Conservation (phyloP, 2,888 invertebrate genomes). For the Apotomis turbidana region DNA sequence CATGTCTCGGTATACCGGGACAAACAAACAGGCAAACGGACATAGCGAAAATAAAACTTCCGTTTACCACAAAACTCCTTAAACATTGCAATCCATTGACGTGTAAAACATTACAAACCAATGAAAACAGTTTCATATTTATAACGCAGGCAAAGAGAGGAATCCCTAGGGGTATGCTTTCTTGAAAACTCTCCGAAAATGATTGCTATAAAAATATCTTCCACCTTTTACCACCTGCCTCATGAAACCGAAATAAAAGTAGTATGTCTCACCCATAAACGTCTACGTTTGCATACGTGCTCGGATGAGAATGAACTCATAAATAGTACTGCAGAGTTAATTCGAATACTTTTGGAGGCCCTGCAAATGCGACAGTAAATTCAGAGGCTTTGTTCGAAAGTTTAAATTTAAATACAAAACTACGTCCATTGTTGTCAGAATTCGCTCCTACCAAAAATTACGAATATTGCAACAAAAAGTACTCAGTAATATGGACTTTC, state of each 20-base stretch:
- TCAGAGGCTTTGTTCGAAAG: constrained; percentile 11
- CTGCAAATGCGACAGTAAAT: constrained; percentile 11
- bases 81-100: no score
- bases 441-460: neutral
- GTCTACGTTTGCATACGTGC: neutral
- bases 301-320: neutral
- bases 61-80: neutral
- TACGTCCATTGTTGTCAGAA: neutral
- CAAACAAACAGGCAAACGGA: no score
- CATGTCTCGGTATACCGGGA: no score
- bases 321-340: constrained; percentile 4
- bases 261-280: neutral
- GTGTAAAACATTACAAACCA: no score
- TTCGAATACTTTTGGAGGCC: constrained; percentile 1
- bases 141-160: no score
- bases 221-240: no score
- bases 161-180: no score
- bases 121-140: no score
- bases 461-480: neutral
- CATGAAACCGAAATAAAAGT: neutral
- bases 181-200: no score
- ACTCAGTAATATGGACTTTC: no score
- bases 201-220: no score
- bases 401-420: neutral
- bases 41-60: no score